A percentile compares a stretch with the other conserved stretches of the same genome.
Conservation (phyloP, 2,888 invertebrate genomes). For the Minunthozetes semirufus region DNA sequence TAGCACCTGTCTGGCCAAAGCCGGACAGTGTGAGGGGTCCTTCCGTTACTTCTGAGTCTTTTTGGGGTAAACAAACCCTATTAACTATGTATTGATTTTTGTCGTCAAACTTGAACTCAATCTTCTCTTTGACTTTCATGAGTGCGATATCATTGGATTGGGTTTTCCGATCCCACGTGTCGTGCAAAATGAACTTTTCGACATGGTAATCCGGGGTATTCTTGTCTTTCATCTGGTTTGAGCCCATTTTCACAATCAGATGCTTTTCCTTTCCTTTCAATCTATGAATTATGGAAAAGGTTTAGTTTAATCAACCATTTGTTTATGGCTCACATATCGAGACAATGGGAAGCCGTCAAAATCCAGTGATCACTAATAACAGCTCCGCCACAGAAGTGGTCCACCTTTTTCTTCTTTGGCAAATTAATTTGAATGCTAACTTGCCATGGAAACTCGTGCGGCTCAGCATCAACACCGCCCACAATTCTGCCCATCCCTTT, state of each 20-base stretch:
- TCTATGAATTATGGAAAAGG: neutral
- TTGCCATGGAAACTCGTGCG: neutral
- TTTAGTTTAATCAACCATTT: neutral
- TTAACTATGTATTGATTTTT: conserved; percentile 8
- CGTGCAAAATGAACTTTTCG: conserved; percentile 2
- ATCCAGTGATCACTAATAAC: conserved; percentile 36
- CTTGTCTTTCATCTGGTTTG: neutral
- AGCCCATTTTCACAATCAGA: neutral
- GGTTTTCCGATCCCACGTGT: conserved; percentile 7
- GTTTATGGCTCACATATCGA: conserved; percentile 32
- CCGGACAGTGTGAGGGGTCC: conserved; percentile 10
- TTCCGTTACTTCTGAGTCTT: neutral
- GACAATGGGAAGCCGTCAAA: conserved; percentile 40
- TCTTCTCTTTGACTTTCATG: neutral
- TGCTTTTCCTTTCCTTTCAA: neutral
- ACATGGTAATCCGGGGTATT: neutral
- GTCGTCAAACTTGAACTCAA: neutral
- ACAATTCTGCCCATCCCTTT: conserved; percentile 1
- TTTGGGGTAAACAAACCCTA: conserved; percentile 17
- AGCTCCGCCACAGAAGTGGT: conserved; percentile 39
- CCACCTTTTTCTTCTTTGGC: neutral
- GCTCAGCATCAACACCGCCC: neutral
- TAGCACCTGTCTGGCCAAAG: conserved; percentile 12
- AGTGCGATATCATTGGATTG: conserved; percentile 32
- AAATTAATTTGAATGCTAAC: neutral